Percentiles rank a stretch among this genome's conserved stretches.
Conservation (phyloP, 2,888 invertebrate species). For the Drosophila affinis region DNA sequence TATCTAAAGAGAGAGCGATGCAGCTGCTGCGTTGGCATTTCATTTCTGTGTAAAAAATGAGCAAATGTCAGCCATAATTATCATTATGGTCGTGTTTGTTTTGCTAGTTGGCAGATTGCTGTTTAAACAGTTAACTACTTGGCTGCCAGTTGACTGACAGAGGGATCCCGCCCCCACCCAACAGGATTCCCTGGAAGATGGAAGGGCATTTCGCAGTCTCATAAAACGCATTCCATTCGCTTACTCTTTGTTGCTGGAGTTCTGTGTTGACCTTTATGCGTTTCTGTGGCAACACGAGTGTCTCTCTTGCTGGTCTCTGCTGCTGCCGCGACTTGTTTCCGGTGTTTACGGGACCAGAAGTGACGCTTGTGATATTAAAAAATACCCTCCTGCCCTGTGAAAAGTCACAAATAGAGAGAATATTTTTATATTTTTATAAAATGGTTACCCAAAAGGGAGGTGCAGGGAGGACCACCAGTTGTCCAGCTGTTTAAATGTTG, state of each 20-base stretch:
- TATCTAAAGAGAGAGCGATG: background rate
- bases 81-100: slow-evolving; percentile 30
- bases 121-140: slow-evolving; percentile 6
- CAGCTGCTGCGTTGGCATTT: background rate
- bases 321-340: background rate
- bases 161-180: no score
- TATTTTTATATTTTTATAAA: background rate
- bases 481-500: slow-evolving; percentile 1
- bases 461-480: background rate
- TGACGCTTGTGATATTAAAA: slow-evolving; percentile 3
- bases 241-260: background rate
- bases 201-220: background rate
- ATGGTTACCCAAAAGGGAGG: background rate
- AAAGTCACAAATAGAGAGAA: background rate
- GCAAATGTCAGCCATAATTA: background rate
- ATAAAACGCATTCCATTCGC: background rate
- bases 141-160: background rate
- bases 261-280: background rate
- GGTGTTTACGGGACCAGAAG: background rate
- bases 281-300: background rate
- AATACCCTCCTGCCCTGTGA: background rate
- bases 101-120: slow-evolving; percentile 25
- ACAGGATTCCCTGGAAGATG: background rate
- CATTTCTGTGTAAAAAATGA: background rate
- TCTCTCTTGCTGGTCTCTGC: background rate